These are phyloP conservation scores for Camptogramma bilineatum DNA, from an alignment of 2,888 invertebrate species.

Conservation along the genomic window DNA sequence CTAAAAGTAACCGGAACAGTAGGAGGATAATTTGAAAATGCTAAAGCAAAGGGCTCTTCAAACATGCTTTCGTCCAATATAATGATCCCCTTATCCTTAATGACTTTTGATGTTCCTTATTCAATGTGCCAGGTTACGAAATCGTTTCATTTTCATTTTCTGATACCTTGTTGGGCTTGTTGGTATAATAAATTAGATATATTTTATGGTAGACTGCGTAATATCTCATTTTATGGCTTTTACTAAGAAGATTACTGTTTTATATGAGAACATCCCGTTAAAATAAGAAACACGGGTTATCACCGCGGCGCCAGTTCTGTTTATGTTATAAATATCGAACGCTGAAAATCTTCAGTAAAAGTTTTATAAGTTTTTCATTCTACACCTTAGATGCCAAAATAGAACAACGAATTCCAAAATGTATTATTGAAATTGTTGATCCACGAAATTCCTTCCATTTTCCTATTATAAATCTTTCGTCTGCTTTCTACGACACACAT, in stretches of 20 bases:
- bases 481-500: constrained; percentile 40
- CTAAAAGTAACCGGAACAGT: too few species aligned
- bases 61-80: neutral
- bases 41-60: neutral
- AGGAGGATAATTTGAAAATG: neutral
- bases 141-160: neutral
- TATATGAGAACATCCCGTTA: constrained; percentile 46
- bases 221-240: constrained; percentile 26
- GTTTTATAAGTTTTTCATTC: constrained; percentile 8
- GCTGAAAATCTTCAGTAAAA: constrained; percentile 2
- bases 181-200: neutral
- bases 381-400: constrained; percentile 17
- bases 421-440: constrained; percentile 26
- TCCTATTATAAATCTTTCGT: constrained; percentile 36
- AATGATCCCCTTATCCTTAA: neutral
- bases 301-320: constrained; percentile 33
- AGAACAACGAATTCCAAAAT: constrained; percentile 7
- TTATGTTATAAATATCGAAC: constrained; percentile 29
- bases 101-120: neutral
- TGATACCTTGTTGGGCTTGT: constrained; percentile 1
- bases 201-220: constrained; percentile 1
- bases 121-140: neutral
- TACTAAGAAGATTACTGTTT: constrained; percentile 37
- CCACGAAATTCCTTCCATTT: constrained; percentile 26
- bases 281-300: constrained; percentile 44